phyloP scores from a whole-genome alignment of 1,140 invertebrate genomes.

The Ptiloglossa arizonensis region DNA sequence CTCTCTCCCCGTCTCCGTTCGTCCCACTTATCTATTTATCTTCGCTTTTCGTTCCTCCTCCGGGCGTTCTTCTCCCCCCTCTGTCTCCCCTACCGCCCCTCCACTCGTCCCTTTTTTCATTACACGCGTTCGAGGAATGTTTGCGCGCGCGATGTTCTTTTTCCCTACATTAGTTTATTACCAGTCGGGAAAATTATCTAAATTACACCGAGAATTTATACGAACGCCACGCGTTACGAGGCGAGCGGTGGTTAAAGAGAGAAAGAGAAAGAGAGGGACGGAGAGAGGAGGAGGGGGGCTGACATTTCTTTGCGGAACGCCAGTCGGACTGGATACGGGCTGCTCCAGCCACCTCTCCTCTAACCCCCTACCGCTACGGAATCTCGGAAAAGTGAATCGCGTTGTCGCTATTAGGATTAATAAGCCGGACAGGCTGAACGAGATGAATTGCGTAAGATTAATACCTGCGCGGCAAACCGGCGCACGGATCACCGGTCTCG shows the following conservation, averaged over 20 bases:
- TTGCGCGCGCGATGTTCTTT: conserved; percentile 11
- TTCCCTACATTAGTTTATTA: conserved; percentile 46
- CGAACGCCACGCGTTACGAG: conserved; percentile 26
- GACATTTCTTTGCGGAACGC: conserved; percentile 35
- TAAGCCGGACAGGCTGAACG: conserved; percentile 52
- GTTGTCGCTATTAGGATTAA: conserved; percentile 62
- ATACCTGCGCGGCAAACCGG: conserved; percentile 72
- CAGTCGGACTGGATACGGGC: conserved; percentile 10
- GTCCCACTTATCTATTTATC: conserved; percentile 24
- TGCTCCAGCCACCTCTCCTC: too few relatives aligned
- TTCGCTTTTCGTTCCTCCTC: not conserved
- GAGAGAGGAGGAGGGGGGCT: not conserved
- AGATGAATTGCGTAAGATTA: conserved; percentile 76
- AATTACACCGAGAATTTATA: conserved; percentile 45
- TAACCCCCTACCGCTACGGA: conserved; percentile 8
- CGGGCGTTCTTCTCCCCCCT: not conserved
- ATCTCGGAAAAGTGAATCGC: conserved; percentile 62
- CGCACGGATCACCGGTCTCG: conserved; percentile 74
- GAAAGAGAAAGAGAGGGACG: not conserved
- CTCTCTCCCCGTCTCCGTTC: not conserved
- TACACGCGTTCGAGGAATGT: conserved; percentile 10
- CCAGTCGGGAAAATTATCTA: conserved; percentile 37
- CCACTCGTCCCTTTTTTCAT: not conserved
- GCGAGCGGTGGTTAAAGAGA: conserved; percentile 12
- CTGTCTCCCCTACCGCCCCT: not conserved